phyloP scores from a whole-genome alignment of 2,888 invertebrate species.

The Drosophila kambysellisi region DNA sequence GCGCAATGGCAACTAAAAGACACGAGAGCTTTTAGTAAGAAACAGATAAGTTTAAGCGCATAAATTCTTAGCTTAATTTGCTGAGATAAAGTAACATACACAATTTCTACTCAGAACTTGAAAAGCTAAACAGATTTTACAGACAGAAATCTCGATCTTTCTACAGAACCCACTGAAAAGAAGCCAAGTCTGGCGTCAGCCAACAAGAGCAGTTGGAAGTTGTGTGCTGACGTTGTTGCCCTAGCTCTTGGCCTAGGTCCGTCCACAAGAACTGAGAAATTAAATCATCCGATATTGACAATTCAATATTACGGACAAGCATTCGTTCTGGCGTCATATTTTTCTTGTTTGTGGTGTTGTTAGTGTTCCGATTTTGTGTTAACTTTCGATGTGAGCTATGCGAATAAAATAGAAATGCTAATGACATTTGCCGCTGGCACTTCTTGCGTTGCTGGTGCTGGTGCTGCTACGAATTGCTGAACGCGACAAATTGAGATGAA shows the following conservation, averaged over 20 bases:
- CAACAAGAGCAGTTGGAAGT: conserved; percentile 18
- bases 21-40: neutral
- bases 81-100: neutral
- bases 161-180: neutral
- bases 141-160: neutral
- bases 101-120: neutral
- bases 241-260: conserved; percentile 16
- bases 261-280: neutral
- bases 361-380: conserved; percentile 7
- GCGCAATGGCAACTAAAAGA: neutral
- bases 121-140: neutral
- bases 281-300: conserved; percentile 1
- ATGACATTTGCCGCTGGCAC: conserved; percentile 3
- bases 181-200: conserved; percentile 16
- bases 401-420: conserved; percentile 31
- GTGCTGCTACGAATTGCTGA: conserved; percentile 13
- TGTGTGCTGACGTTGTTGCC: conserved; percentile 5
- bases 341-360: neutral
- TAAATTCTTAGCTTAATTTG: neutral
- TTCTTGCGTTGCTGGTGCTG: conserved; percentile 7
- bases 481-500: conserved; percentile 25
- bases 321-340: neutral
- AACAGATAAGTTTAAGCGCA: neutral
- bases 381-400: conserved; percentile 25
- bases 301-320: conserved; percentile 9